Conservation (phyloP, 1,140 invertebrate species). For the Lithobius niger region DNA sequence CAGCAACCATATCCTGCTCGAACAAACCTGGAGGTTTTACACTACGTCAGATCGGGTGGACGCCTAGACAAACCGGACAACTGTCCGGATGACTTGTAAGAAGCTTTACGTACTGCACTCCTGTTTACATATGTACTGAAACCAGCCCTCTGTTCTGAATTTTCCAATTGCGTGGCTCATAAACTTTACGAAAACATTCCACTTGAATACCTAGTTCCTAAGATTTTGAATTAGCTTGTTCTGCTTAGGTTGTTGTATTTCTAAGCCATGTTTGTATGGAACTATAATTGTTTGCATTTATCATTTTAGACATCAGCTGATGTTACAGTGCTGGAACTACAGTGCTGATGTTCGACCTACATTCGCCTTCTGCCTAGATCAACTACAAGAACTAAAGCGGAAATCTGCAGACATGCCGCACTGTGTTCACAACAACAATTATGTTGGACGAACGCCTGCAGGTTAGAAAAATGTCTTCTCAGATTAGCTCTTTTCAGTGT, state of each 20-base stretch:
- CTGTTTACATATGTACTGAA: too few relatives aligned
- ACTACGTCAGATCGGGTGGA: slow-evolving; percentile 75
- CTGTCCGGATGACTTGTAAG: slow-evolving; percentile 66
- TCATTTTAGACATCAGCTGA: slow-evolving; percentile 58
- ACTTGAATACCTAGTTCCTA: too few relatives aligned
- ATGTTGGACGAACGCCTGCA: slow-evolving; percentile 18
- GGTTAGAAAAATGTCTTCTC: neutral
- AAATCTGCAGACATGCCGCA: slow-evolving; percentile 13
- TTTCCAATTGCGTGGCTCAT: too few relatives aligned
- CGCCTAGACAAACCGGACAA: slow-evolving; percentile 60
- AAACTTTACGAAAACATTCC: too few relatives aligned
- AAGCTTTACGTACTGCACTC: too few relatives aligned
- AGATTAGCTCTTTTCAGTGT: neutral
- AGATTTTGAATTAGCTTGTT: too few relatives aligned
- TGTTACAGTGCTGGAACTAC: slow-evolving; percentile 65
- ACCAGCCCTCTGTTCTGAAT: too few relatives aligned
- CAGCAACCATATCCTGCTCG: slow-evolving; percentile 89
- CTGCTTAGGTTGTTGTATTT: too few relatives aligned
- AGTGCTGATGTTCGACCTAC: slow-evolving; percentile 56
- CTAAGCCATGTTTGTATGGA: slow-evolving; percentile 15
- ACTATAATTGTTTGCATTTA: too few relatives aligned
- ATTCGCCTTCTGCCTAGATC: slow-evolving; percentile 57
- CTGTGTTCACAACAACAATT: slow-evolving; percentile 24
- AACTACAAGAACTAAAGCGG: slow-evolving; percentile 39
- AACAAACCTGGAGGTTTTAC: slow-evolving; percentile 78